A percentile compares a stretch with the other conserved stretches of the same genome.
Conservation (phyloP, 1,140 invertebrate genomes). For the Mycetomoellerius zeteki region DNA sequence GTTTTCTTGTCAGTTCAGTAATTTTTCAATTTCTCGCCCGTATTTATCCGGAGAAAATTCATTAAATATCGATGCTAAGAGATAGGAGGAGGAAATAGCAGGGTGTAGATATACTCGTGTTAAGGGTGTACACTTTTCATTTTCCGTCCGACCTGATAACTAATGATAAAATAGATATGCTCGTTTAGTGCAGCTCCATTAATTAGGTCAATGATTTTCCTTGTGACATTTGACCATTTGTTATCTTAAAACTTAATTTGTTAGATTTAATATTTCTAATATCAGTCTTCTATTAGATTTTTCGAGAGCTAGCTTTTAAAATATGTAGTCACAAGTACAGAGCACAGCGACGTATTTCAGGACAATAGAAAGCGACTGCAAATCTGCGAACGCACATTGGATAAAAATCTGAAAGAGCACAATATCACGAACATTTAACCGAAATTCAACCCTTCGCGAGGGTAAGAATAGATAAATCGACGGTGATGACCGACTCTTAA, state of each 20-base stretch:
- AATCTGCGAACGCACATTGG: slow-evolving; percentile 14
- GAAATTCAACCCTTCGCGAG: slow-evolving; percentile 40
- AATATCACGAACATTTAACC: slow-evolving; percentile 24
- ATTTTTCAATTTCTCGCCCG: slow-evolving; percentile 64
- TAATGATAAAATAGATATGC: slow-evolving; percentile 7
- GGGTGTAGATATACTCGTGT: not conserved
- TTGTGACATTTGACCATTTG: not conserved
- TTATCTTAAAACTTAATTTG: not conserved
- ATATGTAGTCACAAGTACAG: not conserved
- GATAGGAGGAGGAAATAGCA: not conserved
- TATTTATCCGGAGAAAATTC: slow-evolving; percentile 64
- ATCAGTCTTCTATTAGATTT: not conserved
- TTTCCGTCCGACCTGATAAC: slow-evolving; percentile 53
- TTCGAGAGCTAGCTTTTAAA: not conserved
- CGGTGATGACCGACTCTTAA: slow-evolving; percentile 48
- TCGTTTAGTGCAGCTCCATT: slow-evolving; percentile 10
- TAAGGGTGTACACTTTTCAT: slow-evolving; percentile 56
- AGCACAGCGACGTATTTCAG: not conserved
- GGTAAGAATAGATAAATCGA: slow-evolving; percentile 31
- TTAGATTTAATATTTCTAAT: not conserved
- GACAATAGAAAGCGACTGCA: slow-evolving; percentile 2
- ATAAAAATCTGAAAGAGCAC: slow-evolving; percentile 26
- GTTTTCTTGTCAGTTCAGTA: slow-evolving; percentile 42
- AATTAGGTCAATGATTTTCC: slow-evolving; percentile 7
- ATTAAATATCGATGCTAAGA: slow-evolving; percentile 65